A percentile compares a stretch with the other conserved stretches of the same genome.
phyloP scores from a whole-genome alignment of 2,888 invertebrate species.

The Pollenia angustigena region DNA sequence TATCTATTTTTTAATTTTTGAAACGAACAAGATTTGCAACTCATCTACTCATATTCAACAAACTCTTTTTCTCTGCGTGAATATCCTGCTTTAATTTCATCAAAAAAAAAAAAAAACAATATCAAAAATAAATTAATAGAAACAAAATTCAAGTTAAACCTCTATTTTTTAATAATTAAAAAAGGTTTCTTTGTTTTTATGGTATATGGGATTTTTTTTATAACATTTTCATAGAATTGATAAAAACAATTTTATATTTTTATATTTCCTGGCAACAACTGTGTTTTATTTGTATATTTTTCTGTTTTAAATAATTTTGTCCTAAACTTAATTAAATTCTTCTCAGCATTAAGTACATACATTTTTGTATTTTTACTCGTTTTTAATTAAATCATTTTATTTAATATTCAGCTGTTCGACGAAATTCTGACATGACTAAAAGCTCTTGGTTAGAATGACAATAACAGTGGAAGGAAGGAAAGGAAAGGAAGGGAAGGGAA shows the following conservation, averaged over 20 bases:
- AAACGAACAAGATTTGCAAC: too few species aligned
- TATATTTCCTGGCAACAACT: not conserved
- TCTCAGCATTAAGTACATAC: constrained; percentile 8
- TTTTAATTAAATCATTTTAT: constrained; percentile 46
- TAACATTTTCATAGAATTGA: not conserved
- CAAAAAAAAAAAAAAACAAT: too few species aligned
- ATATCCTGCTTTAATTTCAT: too few species aligned
- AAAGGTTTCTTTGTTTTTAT: not conserved
- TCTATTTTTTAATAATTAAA: not conserved
- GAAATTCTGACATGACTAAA: constrained; percentile 42
- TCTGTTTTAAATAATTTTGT: not conserved
- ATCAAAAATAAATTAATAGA: not conserved
- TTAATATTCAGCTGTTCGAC: constrained; percentile 51
- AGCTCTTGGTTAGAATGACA: constrained; percentile 13
- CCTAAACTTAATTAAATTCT: constrained; percentile 34
- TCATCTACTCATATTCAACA: too few species aligned
- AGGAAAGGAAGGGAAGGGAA: not conserved
- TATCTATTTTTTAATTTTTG: too few species aligned
- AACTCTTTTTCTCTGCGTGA: too few species aligned
- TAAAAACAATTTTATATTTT: not conserved
- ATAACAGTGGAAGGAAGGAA: not conserved
- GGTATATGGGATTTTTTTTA: not conserved
- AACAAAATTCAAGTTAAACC: not conserved
- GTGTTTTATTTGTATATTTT: not conserved
- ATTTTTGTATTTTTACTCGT: constrained; percentile 1